These are phyloP conservation scores for Sorex araneus DNA, from an alignment of 2,113 vertebrate genomes.

Conservation along the genomic window DNA sequence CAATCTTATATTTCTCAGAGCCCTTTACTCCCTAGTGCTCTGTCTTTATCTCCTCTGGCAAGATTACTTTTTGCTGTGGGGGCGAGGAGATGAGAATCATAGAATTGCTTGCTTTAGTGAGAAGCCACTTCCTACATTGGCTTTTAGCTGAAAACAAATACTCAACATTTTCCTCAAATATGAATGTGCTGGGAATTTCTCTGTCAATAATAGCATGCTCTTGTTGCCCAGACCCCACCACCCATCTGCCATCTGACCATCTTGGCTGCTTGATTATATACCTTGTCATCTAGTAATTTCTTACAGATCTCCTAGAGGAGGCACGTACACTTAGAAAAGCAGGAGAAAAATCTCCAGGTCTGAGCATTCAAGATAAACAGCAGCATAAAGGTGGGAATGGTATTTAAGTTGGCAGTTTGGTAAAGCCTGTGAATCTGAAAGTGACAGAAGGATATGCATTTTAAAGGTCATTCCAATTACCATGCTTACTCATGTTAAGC, in stretches of 20 bases:
- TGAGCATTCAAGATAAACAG: not conserved
- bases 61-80: not conserved
- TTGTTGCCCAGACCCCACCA: rapidly evolving
- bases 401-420: constrained; percentile 18
- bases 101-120: not conserved
- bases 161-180: not conserved
- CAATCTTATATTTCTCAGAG: not conserved
- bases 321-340: not conserved
- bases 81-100: rapidly evolving
- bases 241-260: too few relatives aligned
- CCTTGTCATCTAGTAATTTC: not conserved
- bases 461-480: constrained; percentile 68
- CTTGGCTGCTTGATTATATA: not conserved
- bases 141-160: constrained; percentile 34
- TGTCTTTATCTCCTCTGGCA: not conserved
- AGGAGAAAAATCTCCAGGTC: too few relatives aligned
- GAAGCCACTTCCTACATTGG: not conserved
- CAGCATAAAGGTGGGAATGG: not conserved
- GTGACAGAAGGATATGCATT: constrained; percentile 37
- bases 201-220: not conserved
- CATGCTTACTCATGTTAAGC: not conserved
- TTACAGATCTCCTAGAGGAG: not conserved
- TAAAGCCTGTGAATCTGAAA: constrained; percentile 5
- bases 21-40: not conserved
- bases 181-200: not conserved